A percentile compares a stretch with the other conserved stretches of the same genome.
These are phyloP conservation scores for Poeciliopsis retropinna DNA, from an alignment of 2,113 vertebrate genomes.

Conservation along the genomic window DNA sequence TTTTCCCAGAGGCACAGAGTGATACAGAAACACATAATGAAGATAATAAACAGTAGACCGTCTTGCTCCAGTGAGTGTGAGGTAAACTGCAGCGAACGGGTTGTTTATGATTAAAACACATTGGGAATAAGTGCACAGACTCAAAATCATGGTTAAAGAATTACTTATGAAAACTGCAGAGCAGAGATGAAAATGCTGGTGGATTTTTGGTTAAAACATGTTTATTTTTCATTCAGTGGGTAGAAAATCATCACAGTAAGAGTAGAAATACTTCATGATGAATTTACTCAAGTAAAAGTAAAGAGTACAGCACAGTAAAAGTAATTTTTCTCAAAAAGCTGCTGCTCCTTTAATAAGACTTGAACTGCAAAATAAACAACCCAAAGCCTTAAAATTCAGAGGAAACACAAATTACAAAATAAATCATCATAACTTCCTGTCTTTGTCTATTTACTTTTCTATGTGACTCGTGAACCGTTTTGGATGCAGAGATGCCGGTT, in stretches of 20 bases:
- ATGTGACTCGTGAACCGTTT: slow-evolving; percentile 45
- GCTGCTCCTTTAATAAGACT: no score
- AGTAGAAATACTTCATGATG: no score
- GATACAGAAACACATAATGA: slow-evolving; percentile 71
- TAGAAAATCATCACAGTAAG: no score
- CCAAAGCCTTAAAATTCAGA: no score
- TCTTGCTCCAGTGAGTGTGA: slow-evolving; percentile 30
- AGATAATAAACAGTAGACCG: slow-evolving; percentile 69
- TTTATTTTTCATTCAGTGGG: no score
- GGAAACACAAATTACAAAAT: slow-evolving; percentile 5
- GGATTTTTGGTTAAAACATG: no score
- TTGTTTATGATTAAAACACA: slow-evolving; percentile 10
- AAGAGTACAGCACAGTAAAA: no score
- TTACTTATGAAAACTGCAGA: neutral
- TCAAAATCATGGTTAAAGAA: slow-evolving; percentile 25
- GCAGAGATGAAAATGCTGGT: no score
- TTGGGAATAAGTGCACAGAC: neutral
- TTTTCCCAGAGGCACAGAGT: slow-evolving; percentile 69
- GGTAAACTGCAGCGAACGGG: neutral
- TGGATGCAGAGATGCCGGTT: slow-evolving; percentile 72
- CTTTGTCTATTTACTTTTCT: slow-evolving; percentile 38
- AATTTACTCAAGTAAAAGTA: no score
- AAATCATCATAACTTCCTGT: slow-evolving; percentile 25
- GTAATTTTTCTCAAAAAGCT: no score
- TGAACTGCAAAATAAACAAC: neutral